A percentile compares a stretch with the other conserved stretches of the same genome.
These are phyloP conservation scores for Pentamera pediparva DNA, from an alignment of 53 echinoderm and acorn worm genomes.

Conservation along the genomic window DNA sequence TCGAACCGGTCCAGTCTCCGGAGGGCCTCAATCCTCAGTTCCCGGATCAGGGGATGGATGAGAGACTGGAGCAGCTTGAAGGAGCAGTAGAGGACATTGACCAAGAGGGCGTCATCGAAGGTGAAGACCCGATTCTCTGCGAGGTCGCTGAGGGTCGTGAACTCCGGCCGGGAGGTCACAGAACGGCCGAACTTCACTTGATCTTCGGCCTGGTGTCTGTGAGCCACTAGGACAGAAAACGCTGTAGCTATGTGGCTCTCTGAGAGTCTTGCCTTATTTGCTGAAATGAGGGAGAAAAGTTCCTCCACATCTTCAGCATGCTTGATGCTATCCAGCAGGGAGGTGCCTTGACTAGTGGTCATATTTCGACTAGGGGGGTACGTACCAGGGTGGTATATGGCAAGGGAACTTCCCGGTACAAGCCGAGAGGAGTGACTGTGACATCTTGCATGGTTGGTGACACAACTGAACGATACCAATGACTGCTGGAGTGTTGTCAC, in stretches of 20 bases:
- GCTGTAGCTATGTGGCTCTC: constrained; percentile 46
- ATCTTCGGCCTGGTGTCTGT: constrained; percentile 29
- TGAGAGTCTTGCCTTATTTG: constrained; percentile 39
- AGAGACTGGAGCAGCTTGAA: constrained; percentile 47
- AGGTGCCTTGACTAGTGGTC: neutral
- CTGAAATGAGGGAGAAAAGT: constrained; percentile 17
- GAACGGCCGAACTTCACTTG: neutral
- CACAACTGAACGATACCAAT: neutral
- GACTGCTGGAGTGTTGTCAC: neutral
- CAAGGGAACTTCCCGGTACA: no score
- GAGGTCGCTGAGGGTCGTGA: constrained; percentile 61
- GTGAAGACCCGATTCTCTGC: constrained; percentile 62
- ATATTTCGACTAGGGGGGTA: constrained; percentile 13
- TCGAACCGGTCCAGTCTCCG: constrained; percentile 45
- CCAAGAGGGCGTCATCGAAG: constrained; percentile 42
- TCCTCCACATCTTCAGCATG: neutral
- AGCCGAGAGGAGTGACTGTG: neutral
- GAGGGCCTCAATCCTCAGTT: constrained; percentile 51
- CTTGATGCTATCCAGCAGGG: neutral
- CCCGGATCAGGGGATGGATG: constrained; percentile 50
- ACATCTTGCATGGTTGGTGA: neutral
- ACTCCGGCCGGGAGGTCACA: constrained; percentile 34
- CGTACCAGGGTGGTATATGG: no score
- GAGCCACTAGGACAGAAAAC: constrained; percentile 8
- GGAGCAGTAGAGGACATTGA: constrained; percentile 62